Base-by-base conservation (phyloP, 2,113 vertebrate species). In the Oenanthe oenanthe region DNA sequence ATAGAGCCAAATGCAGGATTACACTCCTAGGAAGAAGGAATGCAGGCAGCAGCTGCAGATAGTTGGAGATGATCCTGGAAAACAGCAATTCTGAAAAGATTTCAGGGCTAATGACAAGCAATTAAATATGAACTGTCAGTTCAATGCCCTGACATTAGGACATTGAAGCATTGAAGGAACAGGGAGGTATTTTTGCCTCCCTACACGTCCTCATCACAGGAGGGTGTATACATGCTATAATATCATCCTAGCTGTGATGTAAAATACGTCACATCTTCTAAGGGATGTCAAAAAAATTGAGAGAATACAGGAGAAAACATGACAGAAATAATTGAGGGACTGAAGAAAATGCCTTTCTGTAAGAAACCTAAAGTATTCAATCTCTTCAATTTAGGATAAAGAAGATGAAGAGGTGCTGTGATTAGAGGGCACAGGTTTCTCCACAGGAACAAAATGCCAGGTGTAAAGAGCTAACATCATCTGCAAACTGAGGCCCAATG, bases 21-120 rank as follows among this genome's bases (percentile, higher is more conserved):
- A 77, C 76, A 42, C 74, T 90, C 85, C 47, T 47, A 94, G 58
- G 60, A 85, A 93, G 82, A 93, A 92, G 32, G 92, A 97, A 96
- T 80, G 92, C 67, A 95, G 67, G 90, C 88, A 90, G 95, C 94
- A 95, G 96, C 92, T 93, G 91, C 79, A 93, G 88, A 93, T 67
- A 66, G 84, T 80, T 82, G 21, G 72, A 96, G 92, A 74, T 1
- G 0, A 91, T 74, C 86, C 67, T 84, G 76, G 79, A 94, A 91
- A 93, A 56, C 32, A 84, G 86, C 57, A 85, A 78, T 78, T 88
- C 73, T 92, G 89, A 89, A 86, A 96, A 87, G 60, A 93, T 87
- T 95, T 81, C 1, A 1, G n/a, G 38, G 65, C 53, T 89, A 95
- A 89, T 87, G 95, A 92, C 83, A 92, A 89, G 80, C 45, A 63